These are phyloP conservation scores for Lithobates sylvaticus DNA, from an alignment of 2,797 vertebrate species.

Conservation along the genomic window DNA sequence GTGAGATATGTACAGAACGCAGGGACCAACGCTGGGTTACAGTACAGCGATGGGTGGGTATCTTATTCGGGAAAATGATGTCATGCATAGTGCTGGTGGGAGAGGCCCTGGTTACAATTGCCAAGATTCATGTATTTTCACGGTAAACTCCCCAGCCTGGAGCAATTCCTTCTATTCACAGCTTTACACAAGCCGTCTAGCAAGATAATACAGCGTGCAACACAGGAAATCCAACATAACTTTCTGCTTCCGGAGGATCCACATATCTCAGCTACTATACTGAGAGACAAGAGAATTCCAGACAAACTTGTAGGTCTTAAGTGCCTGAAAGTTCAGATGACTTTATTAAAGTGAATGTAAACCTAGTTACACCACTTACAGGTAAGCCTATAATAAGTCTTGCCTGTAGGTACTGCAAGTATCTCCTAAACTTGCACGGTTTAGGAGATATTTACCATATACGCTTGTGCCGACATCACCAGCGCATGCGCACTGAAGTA, in stretches of 20 bases:
- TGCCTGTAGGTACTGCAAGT: too few relatives aligned
- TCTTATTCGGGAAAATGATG: slow-evolving; percentile 44
- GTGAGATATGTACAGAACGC: not conserved
- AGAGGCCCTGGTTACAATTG: slow-evolving; percentile 37
- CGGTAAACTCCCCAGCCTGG: slow-evolving; percentile 52
- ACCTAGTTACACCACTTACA: too few relatives aligned
- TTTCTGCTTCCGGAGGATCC: slow-evolving; percentile 17
- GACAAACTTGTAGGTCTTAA: too few relatives aligned
- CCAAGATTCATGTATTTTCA: slow-evolving; percentile 40
- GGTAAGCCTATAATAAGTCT: too few relatives aligned
- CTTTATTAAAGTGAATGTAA: too few relatives aligned
- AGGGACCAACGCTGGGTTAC: not conserved
- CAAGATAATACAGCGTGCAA: slow-evolving; percentile 13
- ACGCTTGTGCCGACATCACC: too few relatives aligned
- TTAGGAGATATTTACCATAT: too few relatives aligned
- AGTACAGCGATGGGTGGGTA: not conserved
- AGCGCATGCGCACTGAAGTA: too few relatives aligned
- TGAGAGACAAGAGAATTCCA: not conserved
- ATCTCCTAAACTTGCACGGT: too few relatives aligned
- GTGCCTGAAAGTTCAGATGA: too few relatives aligned
- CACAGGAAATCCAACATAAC: not conserved
- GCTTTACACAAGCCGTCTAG: slow-evolving; percentile 15
- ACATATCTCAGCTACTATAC: not conserved
- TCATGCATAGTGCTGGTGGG: slow-evolving; percentile 49
- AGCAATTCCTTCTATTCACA: slow-evolving; percentile 42